A percentile compares a stretch with the other conserved stretches of the same genome.
Evolutionary conservation across 2,888 invertebrate species (phyloP).

Genomic region (Catocala sponsa): DNA sequence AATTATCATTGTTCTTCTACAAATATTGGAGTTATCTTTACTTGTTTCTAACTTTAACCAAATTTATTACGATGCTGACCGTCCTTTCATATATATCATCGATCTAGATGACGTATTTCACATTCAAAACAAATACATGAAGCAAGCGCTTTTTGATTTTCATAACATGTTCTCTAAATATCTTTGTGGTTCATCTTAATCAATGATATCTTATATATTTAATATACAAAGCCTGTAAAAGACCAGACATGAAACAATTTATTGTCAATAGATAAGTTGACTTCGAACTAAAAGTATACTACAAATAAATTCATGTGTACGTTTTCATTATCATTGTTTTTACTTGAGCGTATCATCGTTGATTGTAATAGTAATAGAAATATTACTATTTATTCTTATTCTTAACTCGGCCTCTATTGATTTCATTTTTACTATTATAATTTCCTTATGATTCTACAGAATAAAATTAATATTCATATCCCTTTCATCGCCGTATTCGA

Average conservation of each 20-base stretch:
- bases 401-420: too few relatives aligned
- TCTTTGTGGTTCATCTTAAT: neutral
- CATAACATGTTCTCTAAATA: neutral
- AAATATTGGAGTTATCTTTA: slow-evolving; percentile 26
- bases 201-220: neutral
- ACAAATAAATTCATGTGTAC: too few relatives aligned
- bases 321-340: too few relatives aligned
- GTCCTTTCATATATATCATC: slow-evolving; percentile 17
- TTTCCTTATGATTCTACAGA: too few relatives aligned
- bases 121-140: too few relatives aligned
- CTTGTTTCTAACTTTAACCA: neutral
- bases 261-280: neutral
- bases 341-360: too few relatives aligned
- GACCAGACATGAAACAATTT: neutral
- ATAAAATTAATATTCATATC: too few relatives aligned
- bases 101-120: neutral
- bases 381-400: too few relatives aligned
- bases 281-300: neutral
- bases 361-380: too few relatives aligned
- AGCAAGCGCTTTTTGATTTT: neutral
- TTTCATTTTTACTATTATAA: too few relatives aligned
- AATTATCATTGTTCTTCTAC: slow-evolving; percentile 44
- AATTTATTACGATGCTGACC: slow-evolving; percentile 31
- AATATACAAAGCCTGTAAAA: neutral
- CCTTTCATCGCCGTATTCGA: too few relatives aligned